A percentile compares a stretch with the other conserved stretches of the same genome.
These are phyloP conservation scores for Magallana gigas DNA, from an alignment of 1,140 invertebrate genomes.

Conservation along the genomic window DNA sequence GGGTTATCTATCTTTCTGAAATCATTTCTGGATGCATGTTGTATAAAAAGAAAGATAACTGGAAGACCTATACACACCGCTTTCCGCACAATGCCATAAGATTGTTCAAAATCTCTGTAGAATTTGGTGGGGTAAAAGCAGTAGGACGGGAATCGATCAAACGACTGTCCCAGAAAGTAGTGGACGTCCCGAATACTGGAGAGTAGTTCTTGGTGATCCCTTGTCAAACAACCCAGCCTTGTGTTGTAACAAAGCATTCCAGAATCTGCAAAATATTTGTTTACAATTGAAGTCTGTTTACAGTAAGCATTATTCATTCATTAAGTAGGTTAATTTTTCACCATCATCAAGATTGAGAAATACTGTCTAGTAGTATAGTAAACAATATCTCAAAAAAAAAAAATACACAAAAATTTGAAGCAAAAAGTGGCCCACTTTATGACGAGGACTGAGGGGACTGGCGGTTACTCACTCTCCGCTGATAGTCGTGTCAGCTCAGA, in stretches of 20 bases:
- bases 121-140: constrained; percentile 30
- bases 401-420: background rate
- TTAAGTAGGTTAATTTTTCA: no score
- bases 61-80: background rate
- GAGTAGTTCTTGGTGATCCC: background rate
- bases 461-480: constrained; percentile 24
- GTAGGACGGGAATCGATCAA: constrained; percentile 31
- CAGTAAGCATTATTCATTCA: no score
- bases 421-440: no score
- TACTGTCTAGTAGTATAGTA: no score
- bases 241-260: constrained; percentile 44
- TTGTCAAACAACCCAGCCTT: background rate
- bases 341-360: no score
- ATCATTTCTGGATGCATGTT: no score
- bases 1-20: no score
- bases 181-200: background rate
- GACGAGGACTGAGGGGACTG: no score
- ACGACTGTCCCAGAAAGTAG: constrained; percentile 14
- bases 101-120: constrained; percentile 41
- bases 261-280: constrained; percentile 1
- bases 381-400: no score
- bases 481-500: constrained; percentile 18
- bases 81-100: constrained; percentile 27
- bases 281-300: no score
- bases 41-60: background rate